Evolutionary conservation across 2,113 vertebrate species (phyloP).

Genomic region (Crotalus horridus): DNA sequence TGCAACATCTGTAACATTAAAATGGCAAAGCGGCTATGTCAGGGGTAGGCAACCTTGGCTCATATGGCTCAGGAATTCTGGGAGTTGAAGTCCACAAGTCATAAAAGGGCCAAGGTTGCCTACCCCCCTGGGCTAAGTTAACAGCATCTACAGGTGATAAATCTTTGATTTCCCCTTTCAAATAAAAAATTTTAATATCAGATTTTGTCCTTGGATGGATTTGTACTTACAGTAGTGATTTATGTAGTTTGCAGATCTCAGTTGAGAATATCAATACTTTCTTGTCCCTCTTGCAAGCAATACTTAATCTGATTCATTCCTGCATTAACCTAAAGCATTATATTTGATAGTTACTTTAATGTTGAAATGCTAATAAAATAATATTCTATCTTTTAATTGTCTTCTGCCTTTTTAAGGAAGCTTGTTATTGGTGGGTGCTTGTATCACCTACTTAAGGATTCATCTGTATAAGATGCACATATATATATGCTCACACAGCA

Average conservation of each 20-base stretch:
- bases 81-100: too few relatives aligned
- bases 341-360: conserved; percentile 40
- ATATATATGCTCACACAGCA: not conserved
- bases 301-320: not conserved
- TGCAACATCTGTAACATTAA: not conserved
- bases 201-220: not conserved
- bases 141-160: not conserved
- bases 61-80: too few relatives aligned
- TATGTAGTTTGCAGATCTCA: not conserved
- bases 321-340: conserved; percentile 45
- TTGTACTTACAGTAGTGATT: not conserved
- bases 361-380: conserved; percentile 49
- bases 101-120: too few relatives aligned
- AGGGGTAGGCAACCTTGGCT: too few relatives aligned
- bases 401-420: not conserved
- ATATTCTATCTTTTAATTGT: not conserved
- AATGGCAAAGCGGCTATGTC: not conserved
- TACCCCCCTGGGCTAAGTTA: not conserved
- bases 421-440: not conserved
- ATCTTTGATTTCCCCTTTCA: not conserved
- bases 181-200: not conserved
- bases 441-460: not conserved
- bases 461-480: not conserved
- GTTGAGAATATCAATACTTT: not conserved
- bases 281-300: not conserved